These are phyloP conservation scores for Lota lota DNA, from an alignment of 2,113 vertebrate genomes.

Conservation along the genomic window DNA sequence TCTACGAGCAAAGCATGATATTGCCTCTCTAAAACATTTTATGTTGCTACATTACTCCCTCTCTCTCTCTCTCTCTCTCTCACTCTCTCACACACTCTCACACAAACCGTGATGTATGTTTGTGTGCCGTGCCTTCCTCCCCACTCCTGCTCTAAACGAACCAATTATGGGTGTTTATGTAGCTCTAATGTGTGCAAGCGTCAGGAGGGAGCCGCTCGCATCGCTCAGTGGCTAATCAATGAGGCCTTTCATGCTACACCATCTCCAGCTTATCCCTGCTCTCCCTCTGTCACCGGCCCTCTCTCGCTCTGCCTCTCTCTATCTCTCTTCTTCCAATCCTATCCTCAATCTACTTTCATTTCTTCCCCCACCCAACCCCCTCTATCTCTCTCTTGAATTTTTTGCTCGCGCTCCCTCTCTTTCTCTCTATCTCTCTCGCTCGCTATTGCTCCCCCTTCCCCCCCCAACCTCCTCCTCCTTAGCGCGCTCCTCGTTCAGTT, in stretches of 20 bases:
- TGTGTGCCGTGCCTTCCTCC: constrained; percentile 22
- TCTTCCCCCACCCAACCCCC: not conserved
- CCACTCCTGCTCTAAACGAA: constrained; percentile 60
- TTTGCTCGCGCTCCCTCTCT: not conserved
- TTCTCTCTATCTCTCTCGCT: constrained; percentile 10
- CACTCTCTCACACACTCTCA: constrained; percentile 14
- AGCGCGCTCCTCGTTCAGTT: constrained; percentile 64
- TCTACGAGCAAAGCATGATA: not conserved
- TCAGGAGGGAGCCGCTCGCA: constrained; percentile 69
- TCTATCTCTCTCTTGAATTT: too few species aligned
- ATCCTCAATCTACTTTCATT: constrained; percentile 4
- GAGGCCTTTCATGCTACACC: constrained; percentile 59
- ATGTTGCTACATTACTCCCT: constrained; percentile 36
- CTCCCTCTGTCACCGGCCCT: constrained; percentile 12
- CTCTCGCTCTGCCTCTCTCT: constrained; percentile 30
- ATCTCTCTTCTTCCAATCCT: constrained; percentile 16
- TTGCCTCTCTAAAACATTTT: constrained; percentile 30
- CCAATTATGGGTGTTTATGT: constrained; percentile 77
- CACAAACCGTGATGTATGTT: constrained; percentile 4
- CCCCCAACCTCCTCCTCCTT: constrained; percentile 4
- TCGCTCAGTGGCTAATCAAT: constrained; percentile 71
- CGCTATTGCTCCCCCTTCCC: constrained; percentile 4
- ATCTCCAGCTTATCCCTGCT: constrained; percentile 10
- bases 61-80: not conserved
- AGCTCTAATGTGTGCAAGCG: constrained; percentile 65